These are phyloP conservation scores for Sebastolobus alascanus DNA, from an alignment of 2,797 vertebrate genomes.

Conservation along the genomic window DNA sequence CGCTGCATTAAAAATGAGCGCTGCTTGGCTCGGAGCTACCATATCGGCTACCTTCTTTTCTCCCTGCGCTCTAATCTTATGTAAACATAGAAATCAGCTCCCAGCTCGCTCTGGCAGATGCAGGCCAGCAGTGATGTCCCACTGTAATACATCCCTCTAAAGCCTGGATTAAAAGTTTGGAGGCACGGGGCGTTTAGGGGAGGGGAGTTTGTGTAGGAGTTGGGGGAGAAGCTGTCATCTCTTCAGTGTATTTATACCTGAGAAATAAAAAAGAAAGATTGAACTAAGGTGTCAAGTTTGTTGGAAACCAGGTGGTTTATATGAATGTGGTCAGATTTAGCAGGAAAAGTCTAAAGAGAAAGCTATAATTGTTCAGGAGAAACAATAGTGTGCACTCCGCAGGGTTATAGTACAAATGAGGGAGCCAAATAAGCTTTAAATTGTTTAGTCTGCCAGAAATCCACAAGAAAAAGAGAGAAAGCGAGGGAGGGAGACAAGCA, in stretches of 20 bases:
- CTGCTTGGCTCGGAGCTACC: conserved; percentile 66
- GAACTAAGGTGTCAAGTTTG: conserved; percentile 14
- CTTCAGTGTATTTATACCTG: conserved; percentile 51
- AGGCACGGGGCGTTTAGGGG: conserved; percentile 49
- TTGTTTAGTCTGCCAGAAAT: conserved; percentile 16
- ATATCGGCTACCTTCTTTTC: conserved; percentile 69
- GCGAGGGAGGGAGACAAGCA: conserved; percentile 13
- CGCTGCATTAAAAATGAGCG: conserved; percentile 71
- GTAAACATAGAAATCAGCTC: conserved; percentile 81
- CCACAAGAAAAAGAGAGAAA: conserved; percentile 15
- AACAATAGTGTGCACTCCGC: neutral
- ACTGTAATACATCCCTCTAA: conserved; percentile 74
- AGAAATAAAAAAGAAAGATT: conserved; percentile 28
- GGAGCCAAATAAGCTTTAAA: conserved; percentile 1
- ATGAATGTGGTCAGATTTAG: conserved; percentile 22
- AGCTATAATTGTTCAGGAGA: conserved; percentile 30
- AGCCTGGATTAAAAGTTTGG: conserved; percentile 80
- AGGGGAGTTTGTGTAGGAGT: conserved; percentile 50
- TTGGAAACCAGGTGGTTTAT: conserved; percentile 34
- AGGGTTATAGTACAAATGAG: conserved; percentile 11
- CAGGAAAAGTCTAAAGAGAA: neutral
- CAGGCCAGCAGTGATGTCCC: conserved; percentile 75
- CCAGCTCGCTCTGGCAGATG: conserved; percentile 73
- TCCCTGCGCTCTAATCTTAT: conserved; percentile 75
- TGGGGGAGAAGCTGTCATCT: conserved; percentile 40